Base-by-base conservation (phyloP, 2,113 vertebrate genomes). In the Dolichallabes microphthalmus region DNA sequence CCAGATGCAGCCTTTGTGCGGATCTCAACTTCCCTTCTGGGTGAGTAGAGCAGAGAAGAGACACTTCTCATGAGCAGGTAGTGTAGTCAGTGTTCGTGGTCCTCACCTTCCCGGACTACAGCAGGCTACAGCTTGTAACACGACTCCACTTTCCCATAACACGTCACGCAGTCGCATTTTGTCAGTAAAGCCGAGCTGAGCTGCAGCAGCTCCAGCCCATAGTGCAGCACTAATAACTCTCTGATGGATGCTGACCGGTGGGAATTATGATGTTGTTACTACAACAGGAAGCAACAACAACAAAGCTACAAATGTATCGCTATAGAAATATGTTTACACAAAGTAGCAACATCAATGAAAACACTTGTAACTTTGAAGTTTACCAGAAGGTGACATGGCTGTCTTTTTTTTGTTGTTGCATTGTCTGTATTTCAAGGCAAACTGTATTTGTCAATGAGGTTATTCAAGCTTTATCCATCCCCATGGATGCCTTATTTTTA, bases 1-100 rank as follows among this genome's bases (percentile, higher is more conserved):
- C 12, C 83, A 87, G 90, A 95, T 95, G 95, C 92, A 95, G 91
- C 82, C 69, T 82, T 87, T 95, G 60, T 95, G 94, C 87, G 94
- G 94, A 90, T 52, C 89, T 1, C n/a, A 92, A 9, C 91, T 89
- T 32, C 92, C 92, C 2, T 94, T 95, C 87, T 95, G 95, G 95
- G 95, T 95, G 89, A 94, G 93, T 93, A 15, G 9, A 12, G 22
- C 93, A 22, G 9, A 12, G 22, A 3, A 22, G 9, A 12, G 22
- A 3, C 11, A 12, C 30, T 10, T 19, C 30, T 79, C 4, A 32
- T 15, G n/a, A 15, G 4, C 76, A 39, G 30, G 30, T 6, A 7
- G 32, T 35, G 30, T 6, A 7, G 32, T 35, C 2, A 35, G 30
- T 6, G 17, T 35, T 27, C 19, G 2, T 30, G 52, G 0, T 19